A percentile compares a stretch with the other conserved stretches of the same genome.
These are phyloP conservation scores for Noctua pronuba DNA, from an alignment of 2,888 invertebrate species.

Conservation along the genomic window DNA sequence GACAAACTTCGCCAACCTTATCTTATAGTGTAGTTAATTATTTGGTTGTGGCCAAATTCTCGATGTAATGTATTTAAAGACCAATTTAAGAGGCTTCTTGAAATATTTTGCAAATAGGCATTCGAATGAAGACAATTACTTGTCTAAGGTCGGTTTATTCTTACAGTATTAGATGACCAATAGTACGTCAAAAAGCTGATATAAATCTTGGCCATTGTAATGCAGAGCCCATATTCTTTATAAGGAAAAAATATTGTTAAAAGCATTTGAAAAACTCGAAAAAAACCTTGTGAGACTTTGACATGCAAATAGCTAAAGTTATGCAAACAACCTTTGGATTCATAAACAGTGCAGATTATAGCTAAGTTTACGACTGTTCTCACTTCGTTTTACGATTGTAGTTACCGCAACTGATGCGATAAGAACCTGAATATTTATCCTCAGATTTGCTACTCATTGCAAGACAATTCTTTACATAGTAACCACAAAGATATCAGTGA, in stretches of 20 bases:
- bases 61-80: not conserved
- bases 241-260: not conserved
- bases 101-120: too few species aligned
- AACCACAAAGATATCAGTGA: not conserved
- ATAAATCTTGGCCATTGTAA: constrained; percentile 1
- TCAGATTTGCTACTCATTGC: constrained; percentile 14
- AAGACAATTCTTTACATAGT: constrained; percentile 5
- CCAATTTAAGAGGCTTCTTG: not conserved
- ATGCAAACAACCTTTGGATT: constrained; percentile 44
- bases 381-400: constrained; percentile 55
- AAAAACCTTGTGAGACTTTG: constrained; percentile 34
- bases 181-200: not conserved
- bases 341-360: constrained; percentile 38
- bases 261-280: constrained; percentile 12
- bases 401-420: constrained; percentile 52
- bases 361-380: constrained; percentile 56
- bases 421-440: constrained; percentile 36
- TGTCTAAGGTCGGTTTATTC: not conserved
- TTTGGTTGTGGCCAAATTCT: not conserved
- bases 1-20: not conserved
- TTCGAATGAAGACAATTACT: constrained; percentile 1
- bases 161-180: not conserved
- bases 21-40: not conserved
- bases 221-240: not conserved
- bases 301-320: constrained; percentile 29